phyloP scores from a whole-genome alignment of 2,888 invertebrate species.

The Drosophila emarginata region DNA sequence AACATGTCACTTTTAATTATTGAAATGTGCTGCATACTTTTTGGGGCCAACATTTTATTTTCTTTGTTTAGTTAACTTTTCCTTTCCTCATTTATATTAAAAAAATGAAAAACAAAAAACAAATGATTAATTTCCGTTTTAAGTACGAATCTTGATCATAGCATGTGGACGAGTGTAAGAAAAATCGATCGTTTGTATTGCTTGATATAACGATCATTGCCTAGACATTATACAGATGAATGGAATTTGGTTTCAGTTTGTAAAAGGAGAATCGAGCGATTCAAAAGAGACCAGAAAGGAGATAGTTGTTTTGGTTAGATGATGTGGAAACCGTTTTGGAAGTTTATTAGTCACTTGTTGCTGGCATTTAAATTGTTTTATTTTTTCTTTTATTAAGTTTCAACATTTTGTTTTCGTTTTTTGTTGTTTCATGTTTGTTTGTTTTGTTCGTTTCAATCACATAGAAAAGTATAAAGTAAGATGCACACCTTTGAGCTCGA shows the following conservation, averaged over 20 bases:
- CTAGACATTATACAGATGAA: background rate
- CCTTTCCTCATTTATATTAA: too few relatives aligned
- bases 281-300: too few relatives aligned
- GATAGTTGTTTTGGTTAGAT: background rate
- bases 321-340: slow-evolving; percentile 39
- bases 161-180: background rate
- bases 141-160: background rate
- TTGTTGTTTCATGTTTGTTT: slow-evolving; percentile 21
- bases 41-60: background rate
- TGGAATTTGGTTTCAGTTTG: background rate
- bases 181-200: background rate
- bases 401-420: slow-evolving; percentile 13
- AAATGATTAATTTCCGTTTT: too few relatives aligned
- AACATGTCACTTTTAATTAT: background rate
- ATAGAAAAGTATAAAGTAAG: slow-evolving; percentile 46
- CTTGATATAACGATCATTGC: background rate
- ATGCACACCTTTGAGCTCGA: slow-evolving; percentile 27
- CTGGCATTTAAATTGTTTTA: slow-evolving; percentile 22
- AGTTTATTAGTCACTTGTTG: background rate
- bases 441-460: slow-evolving; percentile 33
- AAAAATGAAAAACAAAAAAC: too few relatives aligned
- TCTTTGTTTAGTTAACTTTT: too few relatives aligned
- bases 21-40: background rate
- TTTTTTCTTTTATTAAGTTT: slow-evolving; percentile 51
- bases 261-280: too few relatives aligned